Conservation (phyloP, 2,888 invertebrate genomes). For the Dione vanillae region DNA sequence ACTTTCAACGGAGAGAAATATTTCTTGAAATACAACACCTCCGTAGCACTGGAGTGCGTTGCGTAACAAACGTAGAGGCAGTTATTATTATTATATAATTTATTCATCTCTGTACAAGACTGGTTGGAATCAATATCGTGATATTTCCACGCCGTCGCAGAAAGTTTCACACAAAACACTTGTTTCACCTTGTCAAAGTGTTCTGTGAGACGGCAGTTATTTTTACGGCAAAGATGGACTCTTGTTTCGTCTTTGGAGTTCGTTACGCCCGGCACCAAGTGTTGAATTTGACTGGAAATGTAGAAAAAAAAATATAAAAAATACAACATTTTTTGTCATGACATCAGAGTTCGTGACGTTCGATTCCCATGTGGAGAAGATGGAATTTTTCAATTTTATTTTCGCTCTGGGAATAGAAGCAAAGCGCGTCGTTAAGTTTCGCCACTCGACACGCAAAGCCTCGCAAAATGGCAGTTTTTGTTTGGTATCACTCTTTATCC, state of each 20-base stretch:
- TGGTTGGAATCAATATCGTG: slow-evolving; percentile 59
- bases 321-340: no score
- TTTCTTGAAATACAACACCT: slow-evolving; percentile 86
- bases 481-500: no score
- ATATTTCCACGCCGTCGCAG: slow-evolving; percentile 85
- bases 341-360: no score
- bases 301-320: neutral
- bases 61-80: slow-evolving; percentile 87
- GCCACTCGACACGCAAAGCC: no score
- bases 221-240: slow-evolving; percentile 67
- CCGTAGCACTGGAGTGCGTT: slow-evolving; percentile 89
- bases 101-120: slow-evolving; percentile 48
- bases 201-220: slow-evolving; percentile 44
- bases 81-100: slow-evolving; percentile 32
- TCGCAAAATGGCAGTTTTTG: no score
- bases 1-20: slow-evolving; percentile 85
- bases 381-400: no score
- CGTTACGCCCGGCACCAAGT: slow-evolving; percentile 61
- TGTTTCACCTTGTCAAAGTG: slow-evolving; percentile 48
- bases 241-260: slow-evolving; percentile 61
- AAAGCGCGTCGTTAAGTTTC: no score
- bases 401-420: no score
- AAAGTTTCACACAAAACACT: slow-evolving; percentile 84
- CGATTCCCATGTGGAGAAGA: no score
- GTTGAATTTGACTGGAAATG: slow-evolving; percentile 56